A percentile compares a stretch with the other conserved stretches of the same genome.
Evolutionary conservation across 2,113 vertebrate species (phyloP).

Genomic region (Mastomys coucha): DNA sequence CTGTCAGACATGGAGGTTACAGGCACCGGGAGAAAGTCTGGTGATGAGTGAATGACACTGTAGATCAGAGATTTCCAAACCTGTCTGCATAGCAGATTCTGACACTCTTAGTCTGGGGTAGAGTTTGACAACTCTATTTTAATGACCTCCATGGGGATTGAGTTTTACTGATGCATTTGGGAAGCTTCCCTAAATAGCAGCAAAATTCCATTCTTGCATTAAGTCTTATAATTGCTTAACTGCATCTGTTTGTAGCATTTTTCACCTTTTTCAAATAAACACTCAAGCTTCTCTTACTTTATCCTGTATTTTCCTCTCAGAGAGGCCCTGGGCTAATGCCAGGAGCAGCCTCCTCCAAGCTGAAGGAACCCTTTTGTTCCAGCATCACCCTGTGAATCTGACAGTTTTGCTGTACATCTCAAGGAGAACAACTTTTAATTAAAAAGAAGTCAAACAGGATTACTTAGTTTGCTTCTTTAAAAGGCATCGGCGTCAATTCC

Average conservation of each 20-base stretch:
- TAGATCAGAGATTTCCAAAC: not conserved
- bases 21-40: not conserved
- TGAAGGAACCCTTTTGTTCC: constrained; percentile 63
- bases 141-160: constrained; percentile 4
- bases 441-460: constrained; percentile 76
- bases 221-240: constrained; percentile 40
- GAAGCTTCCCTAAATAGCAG: constrained; percentile 2
- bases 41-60: no score
- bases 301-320: constrained; percentile 20
- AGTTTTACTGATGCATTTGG: not conserved
- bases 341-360: not conserved
- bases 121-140: constrained; percentile 40
- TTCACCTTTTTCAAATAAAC: constrained; percentile 3
- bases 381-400: constrained; percentile 71
- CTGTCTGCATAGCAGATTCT: not conserved
- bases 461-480: constrained; percentile 81
- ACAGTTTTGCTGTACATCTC: constrained; percentile 57
- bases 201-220: not conserved
- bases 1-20: not conserved
- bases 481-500: constrained; percentile 59
- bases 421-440: constrained; percentile 80
- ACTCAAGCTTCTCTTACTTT: constrained; percentile 28
- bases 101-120: not conserved
- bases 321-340: constrained; percentile 27
- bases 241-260: not conserved